Conservation (phyloP, 2,797 vertebrate species). For the Anguilla marmorata region DNA sequence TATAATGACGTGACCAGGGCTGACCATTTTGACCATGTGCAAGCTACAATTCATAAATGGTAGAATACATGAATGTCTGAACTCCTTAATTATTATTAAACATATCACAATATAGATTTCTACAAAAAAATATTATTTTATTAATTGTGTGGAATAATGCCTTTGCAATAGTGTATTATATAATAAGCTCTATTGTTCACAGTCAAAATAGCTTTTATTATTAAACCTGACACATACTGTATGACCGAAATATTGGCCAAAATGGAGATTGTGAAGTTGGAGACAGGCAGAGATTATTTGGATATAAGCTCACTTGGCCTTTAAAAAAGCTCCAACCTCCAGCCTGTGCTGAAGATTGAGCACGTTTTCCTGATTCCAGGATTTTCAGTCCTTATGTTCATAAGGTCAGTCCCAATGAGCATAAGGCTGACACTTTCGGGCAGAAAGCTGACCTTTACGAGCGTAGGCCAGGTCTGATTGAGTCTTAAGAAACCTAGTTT, state of each 20-base stretch:
- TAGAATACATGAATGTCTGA: background rate
- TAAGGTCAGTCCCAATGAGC: background rate
- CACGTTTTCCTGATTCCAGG: background rate
- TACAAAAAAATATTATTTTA: background rate
- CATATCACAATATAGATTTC: background rate
- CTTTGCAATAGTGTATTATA: background rate
- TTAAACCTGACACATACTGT: background rate
- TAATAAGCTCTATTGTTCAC: background rate
- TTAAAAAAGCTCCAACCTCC: background rate
- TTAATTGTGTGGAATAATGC: background rate
- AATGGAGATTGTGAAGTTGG: background rate
- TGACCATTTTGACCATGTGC: background rate
- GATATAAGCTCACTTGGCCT: background rate
- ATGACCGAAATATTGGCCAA: background rate
- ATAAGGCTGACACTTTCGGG: background rate
- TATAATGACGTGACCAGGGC: background rate
- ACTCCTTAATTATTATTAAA: background rate
- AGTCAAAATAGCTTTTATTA: background rate
- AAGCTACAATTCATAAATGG: background rate
- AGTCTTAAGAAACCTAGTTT: background rate
- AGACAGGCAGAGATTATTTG: background rate
- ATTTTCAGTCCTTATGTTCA: background rate
- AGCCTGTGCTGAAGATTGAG: background rate
- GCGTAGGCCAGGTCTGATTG: background rate
- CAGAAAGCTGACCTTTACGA: background rate